Evolutionary conservation across 1,140 invertebrate species (phyloP).

Genomic region (Nymphalis io): DNA sequence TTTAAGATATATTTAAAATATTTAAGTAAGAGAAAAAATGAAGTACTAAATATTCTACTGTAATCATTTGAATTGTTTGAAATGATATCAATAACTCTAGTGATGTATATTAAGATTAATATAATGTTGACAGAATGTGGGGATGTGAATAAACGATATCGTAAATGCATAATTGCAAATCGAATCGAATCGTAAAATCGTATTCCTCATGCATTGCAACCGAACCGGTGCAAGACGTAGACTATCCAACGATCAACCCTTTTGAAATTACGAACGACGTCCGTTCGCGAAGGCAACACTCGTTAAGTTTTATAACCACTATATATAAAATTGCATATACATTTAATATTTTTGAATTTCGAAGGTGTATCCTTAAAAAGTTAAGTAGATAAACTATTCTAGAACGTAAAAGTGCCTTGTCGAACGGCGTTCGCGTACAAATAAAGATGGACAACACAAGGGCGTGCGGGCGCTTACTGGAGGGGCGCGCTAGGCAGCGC

Average conservation of each 20-base stretch:
- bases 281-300: constrained; percentile 56
- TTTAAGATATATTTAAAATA: no score
- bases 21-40: no score
- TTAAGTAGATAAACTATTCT: no score
- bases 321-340: background rate
- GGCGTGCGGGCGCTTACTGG: constrained; percentile 73
- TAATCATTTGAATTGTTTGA: no score
- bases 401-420: constrained; percentile 42
- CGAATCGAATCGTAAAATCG: background rate
- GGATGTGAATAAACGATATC: background rate
- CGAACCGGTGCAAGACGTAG: constrained; percentile 56
- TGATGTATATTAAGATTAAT: background rate
- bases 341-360: background rate
- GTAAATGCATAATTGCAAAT: background rate
- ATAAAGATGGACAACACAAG: constrained; percentile 58
- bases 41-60: no score
- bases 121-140: constrained; percentile 2
- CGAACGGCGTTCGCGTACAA: constrained; percentile 50
- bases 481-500: constrained; percentile 81
- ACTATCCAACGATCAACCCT: constrained; percentile 79
- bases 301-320: background rate
- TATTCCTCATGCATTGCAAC: constrained; percentile 60
- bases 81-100: no score
- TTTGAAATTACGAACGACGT: constrained; percentile 78
- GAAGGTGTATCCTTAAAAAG: background rate